Conservation (phyloP, 2,797 vertebrate genomes). For the Xenentodon cancila region DNA sequence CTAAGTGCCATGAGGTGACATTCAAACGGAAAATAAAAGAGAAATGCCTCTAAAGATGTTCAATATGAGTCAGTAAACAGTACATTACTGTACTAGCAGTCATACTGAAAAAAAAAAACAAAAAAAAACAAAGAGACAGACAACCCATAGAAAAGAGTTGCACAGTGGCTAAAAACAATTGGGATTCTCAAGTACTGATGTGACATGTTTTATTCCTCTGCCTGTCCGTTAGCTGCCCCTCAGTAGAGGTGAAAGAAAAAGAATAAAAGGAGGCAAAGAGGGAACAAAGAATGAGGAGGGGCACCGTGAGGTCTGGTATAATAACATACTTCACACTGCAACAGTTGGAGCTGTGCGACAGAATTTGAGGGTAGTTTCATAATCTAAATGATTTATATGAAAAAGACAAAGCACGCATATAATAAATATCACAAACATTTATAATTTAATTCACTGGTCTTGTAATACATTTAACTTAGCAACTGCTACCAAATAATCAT, state of each 20-base stretch:
- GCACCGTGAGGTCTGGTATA: not conserved
- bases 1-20: constrained; percentile 55
- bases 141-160: constrained; percentile 48
- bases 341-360: constrained; percentile 7
- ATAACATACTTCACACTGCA: constrained; percentile 22
- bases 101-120: constrained; percentile 43
- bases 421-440: not conserved
- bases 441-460: not conserved
- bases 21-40: constrained; percentile 40
- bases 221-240: constrained; percentile 61
- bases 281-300: constrained; percentile 8
- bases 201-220: constrained; percentile 75
- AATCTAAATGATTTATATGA: not conserved
- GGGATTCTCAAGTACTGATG: constrained; percentile 73
- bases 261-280: constrained; percentile 31
- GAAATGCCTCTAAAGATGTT: constrained; percentile 37
- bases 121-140: too few species aligned
- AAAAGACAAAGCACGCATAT: not conserved
- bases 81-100: constrained; percentile 22
- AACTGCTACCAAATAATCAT: not conserved
- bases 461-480: not conserved
- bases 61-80: constrained; percentile 12
- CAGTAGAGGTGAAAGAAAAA: constrained; percentile 35
- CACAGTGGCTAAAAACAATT: constrained; percentile 75
- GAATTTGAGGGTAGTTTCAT: constrained; percentile 19